phyloP scores from a whole-genome alignment of 2,888 invertebrate species.

The Druceiella hillmani region DNA sequence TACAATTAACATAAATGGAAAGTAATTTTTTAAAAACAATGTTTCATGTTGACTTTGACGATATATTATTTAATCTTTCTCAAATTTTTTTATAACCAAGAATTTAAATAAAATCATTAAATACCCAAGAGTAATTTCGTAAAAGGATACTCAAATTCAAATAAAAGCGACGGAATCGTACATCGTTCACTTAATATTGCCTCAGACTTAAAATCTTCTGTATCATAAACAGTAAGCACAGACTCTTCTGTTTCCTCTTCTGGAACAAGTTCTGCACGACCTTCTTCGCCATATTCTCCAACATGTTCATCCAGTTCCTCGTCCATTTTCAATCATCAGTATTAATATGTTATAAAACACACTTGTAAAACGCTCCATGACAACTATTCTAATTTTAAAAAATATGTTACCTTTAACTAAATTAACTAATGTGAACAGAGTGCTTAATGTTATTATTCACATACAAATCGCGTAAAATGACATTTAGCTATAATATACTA shows the following conservation, averaged over 20 bases:
- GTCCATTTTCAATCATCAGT: slow-evolving; percentile 16
- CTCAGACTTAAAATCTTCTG: slow-evolving; percentile 53
- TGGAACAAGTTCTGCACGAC: background rate
- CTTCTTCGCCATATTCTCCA: slow-evolving; percentile 17
- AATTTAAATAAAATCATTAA: slow-evolving; percentile 2
- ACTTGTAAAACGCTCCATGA: too few species aligned
- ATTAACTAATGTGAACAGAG: background rate
- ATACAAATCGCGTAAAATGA: background rate
- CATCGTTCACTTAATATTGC: slow-evolving; percentile 47
- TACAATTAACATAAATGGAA: too few species aligned
- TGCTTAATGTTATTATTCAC: background rate
- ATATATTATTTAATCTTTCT: too few species aligned
- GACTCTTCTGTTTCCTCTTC: slow-evolving; percentile 33
- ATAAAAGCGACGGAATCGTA: slow-evolving; percentile 52
- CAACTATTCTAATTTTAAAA: too few species aligned
- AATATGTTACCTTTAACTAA: background rate
- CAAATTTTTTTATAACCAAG: background rate
- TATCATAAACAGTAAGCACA: slow-evolving; percentile 40
- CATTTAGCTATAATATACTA: too few species aligned
- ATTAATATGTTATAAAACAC: too few species aligned
- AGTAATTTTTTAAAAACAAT: too few species aligned
- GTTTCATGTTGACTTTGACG: too few species aligned
- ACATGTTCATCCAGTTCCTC: slow-evolving; percentile 29
- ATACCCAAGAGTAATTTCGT: background rate
- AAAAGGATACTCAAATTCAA: slow-evolving; percentile 66